Evolutionary conservation across 1,140 invertebrate species (phyloP).

Genomic region (Meloidogyne exigua): DNA sequence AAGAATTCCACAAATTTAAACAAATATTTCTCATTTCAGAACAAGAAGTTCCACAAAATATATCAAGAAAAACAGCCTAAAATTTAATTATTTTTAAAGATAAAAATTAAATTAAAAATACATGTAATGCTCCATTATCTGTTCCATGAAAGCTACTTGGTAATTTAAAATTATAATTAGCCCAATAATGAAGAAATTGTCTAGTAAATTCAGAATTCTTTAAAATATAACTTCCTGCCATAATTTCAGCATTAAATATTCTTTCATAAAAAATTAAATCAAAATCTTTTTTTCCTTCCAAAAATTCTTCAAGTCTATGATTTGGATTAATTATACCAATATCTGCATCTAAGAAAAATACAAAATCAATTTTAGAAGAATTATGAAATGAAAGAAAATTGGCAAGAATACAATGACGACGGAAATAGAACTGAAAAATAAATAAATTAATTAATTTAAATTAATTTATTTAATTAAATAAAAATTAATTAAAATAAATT

Average conservation of each 20-base stretch:
- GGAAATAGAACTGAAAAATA: conserved; percentile 51
- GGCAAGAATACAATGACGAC: conserved; percentile 49
- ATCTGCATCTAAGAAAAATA: conserved; percentile 52
- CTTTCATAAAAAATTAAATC: conserved; percentile 51
- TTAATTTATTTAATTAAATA: not conserved
- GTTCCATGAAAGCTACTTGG: conserved; percentile 49
- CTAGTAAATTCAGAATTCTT: conserved; percentile 15
- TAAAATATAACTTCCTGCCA: conserved; percentile 49
- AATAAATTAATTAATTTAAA: conserved; percentile 13
- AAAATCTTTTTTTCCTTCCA: conserved; percentile 18
- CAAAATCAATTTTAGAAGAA: conserved; percentile 25
- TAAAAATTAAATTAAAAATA: conserved; percentile 13
- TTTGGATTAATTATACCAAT: conserved; percentile 53
- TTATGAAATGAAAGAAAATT: conserved; percentile 23
- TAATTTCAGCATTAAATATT: conserved; percentile 49
- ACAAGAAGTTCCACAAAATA: conserved; percentile 32
- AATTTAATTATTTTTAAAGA: conserved; percentile 6
- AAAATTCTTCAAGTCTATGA: conserved; percentile 46
- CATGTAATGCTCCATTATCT: conserved; percentile 52
- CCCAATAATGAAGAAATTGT: conserved; percentile 37
- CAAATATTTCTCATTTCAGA: conserved; percentile 12
- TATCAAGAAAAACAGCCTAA: conserved; percentile 47
- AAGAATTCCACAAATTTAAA: conserved; percentile 27
- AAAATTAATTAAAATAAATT: too few species aligned
- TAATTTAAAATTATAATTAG: conserved; percentile 35